Evolutionary conservation across 35 echinoderm and acorn worm species (phyloP).

Genomic region (Lytechinus pictus): DNA sequence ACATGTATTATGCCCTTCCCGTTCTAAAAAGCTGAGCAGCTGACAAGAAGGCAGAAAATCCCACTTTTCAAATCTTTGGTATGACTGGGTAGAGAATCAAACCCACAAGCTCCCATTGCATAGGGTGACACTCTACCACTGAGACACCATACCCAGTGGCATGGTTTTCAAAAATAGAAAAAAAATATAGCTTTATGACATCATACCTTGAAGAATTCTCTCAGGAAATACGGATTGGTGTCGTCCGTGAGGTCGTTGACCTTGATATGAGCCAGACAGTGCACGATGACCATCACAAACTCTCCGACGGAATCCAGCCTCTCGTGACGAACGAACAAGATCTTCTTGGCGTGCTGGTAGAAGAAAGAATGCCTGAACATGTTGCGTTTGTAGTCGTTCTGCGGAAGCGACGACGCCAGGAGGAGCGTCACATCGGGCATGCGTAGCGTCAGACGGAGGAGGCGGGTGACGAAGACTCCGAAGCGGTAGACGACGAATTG

Average conservation of each 20-base stretch:
- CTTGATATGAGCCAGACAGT: conserved; percentile 98
- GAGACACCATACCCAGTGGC: too few relatives aligned
- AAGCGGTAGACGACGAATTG: conserved; percentile 98
- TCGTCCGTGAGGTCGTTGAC: conserved; percentile 83
- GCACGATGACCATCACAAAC: conserved; percentile 90
- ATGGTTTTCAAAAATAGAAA: too few relatives aligned
- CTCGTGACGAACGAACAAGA: conserved; percentile 90
- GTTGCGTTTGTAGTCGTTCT: conserved; percentile 91
- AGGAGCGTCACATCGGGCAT: conserved; percentile 89
- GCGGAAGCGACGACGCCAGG: conserved; percentile 76
- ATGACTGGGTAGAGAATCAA: too few relatives aligned
- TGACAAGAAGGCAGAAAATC: too few relatives aligned
- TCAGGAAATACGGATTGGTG: conserved; percentile 79
- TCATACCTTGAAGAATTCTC: conserved; percentile 91
- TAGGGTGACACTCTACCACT: too few relatives aligned
- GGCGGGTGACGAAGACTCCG: conserved; percentile 88
- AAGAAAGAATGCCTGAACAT: conserved; percentile 99
- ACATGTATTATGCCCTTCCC: too few relatives aligned
- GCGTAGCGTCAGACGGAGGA: conserved; percentile 69
- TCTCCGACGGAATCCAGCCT: conserved; percentile 94
- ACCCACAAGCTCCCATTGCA: too few relatives aligned
- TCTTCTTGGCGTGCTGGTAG: conserved; percentile 88
- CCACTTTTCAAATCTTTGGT: too few relatives aligned
- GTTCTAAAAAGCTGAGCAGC: too few relatives aligned
- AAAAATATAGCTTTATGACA: too few relatives aligned